Base-by-base conservation (phyloP, 2,797 vertebrate species). In the Siniperca undulata region DNA sequence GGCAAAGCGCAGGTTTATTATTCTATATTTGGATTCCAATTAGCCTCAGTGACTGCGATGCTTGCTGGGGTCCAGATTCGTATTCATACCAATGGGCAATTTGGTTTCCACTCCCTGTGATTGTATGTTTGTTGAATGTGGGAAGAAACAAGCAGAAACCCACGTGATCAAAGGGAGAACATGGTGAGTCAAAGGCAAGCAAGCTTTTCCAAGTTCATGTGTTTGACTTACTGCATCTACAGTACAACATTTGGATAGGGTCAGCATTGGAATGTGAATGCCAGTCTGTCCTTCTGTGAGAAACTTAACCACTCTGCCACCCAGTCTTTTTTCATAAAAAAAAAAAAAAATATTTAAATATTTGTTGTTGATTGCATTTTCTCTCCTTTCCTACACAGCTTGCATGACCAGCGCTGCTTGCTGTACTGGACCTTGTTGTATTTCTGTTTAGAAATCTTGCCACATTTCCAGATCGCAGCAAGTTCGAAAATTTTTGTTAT, bases 21-120 rank as follows among this genome's bases (percentile, higher is more conserved):
- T 89, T 91, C 92, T 90, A 89, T 89, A 93, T 94, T 91, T 91
- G 91, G 94, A 90, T 90, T 90, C 92, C 89, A 93, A 93, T 94
- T 94, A 93, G 89, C 88, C 88, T 89, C 76, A 3, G 76, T 69
- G 84, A 81, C 88, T 86, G 78, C 13, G 70, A 88, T 81, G 66
- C 88, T 82, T 46, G 66, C 87, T 27, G 67, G 70, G 87, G 88
- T 91, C 55, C 69, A 53, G 68, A 17, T 78, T 85, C 40, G 3
- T 78, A 64, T 88, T 79, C 13, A 24, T 78, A 78, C 69, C 76
- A 67, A 74, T 13, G 34, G 64, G 75, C 80, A 86, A 84, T 91
- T 90, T 80, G 74, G 70, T 76, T 72, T 64, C 74, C 30, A 14
- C 56, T 77, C 72, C 64, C 38, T 19, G 48, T 66, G 88, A 86